Base-by-base conservation (phyloP, 2,113 vertebrate genomes). In the Otolemur garnettii region DNA sequence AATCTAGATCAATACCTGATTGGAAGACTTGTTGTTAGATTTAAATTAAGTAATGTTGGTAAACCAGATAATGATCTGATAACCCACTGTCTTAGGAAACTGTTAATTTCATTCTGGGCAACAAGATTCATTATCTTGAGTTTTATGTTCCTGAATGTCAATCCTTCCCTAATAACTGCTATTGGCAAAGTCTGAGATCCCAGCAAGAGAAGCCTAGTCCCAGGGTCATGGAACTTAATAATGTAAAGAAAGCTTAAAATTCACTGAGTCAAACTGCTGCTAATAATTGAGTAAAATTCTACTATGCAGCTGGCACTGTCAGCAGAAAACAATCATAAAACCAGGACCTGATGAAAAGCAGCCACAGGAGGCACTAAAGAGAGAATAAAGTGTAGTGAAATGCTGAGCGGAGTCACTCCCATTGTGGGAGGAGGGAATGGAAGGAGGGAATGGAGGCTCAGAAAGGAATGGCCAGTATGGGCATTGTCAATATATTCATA, bases 261-360 rank as follows among this genome's bases (percentile, higher is more conserved):
- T 80, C 33, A 66, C 11, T 42, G 12, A 77, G 13, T 88, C 35
- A 59, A 11, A 59, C 81, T 89, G 93, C 59, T 85, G 79, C 60
- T 91, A 82, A 85, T 18, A 22, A 83, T 66, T 81, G 19, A 69
- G 33, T 53, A 88, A 45, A 22, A 81, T 62, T 75, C 66, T 64
- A 38, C 14, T 30, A 18, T 30, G 71, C 4, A 11, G 38, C 21
- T 19, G 81, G 50, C 38, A 0, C 55, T 71, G 87, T 88, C 69
- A 89, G 74, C 35, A 86, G 91, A 89, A 96, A 97, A 42, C 57
- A 55, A 50, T 45, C 60, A 53, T 93, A 86, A 92, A 96, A 90
- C 7, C 12, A 60, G 42, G 30, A 80, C 26, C 64, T 64, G 35
- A 9, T 77, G 35, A 80, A 71, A 77, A n/a, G 35, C 11, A 81